Evolutionary conservation across 2,888 invertebrate species (phyloP).

Genomic region (Pardosa pseudoannulata): DNA sequence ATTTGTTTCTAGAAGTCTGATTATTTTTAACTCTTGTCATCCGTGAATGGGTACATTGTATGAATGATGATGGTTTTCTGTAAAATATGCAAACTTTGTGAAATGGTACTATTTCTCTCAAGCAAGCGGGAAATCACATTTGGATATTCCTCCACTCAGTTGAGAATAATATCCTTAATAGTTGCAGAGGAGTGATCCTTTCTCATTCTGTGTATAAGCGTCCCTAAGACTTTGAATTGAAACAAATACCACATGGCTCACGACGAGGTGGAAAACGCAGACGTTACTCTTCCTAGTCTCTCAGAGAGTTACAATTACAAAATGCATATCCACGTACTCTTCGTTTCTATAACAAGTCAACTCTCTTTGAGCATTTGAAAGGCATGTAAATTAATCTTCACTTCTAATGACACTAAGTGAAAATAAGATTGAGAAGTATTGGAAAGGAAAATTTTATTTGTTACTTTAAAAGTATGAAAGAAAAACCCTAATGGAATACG

Average conservation of each 20-base stretch:
- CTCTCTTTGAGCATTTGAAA: background rate
- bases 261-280: slow-evolving; percentile 9
- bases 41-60: background rate
- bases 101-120: background rate
- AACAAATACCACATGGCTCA: background rate
- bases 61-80: slow-evolving; percentile 15
- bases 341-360: background rate
- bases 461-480: background rate
- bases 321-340: slow-evolving; percentile 20
- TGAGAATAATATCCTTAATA: background rate
- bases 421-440: background rate
- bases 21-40: background rate
- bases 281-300: slow-evolving; percentile 18
- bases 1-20: background rate
- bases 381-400: background rate
- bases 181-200: background rate
- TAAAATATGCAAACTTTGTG: slow-evolving; percentile 19
- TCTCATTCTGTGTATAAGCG: background rate
- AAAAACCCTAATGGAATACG: background rate
- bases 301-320: slow-evolving; percentile 23
- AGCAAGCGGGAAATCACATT: slow-evolving; percentile 15
- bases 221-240: slow-evolving; percentile 15
- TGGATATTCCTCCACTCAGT: slow-evolving; percentile 21
- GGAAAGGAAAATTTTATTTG: too few relatives aligned
- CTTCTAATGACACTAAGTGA: slow-evolving; percentile 14